Evolutionary conservation across 2,113 vertebrate genomes (phyloP), one percentile per base, ranked within the genome.

Genomic region (Lanius collurio): DNA sequence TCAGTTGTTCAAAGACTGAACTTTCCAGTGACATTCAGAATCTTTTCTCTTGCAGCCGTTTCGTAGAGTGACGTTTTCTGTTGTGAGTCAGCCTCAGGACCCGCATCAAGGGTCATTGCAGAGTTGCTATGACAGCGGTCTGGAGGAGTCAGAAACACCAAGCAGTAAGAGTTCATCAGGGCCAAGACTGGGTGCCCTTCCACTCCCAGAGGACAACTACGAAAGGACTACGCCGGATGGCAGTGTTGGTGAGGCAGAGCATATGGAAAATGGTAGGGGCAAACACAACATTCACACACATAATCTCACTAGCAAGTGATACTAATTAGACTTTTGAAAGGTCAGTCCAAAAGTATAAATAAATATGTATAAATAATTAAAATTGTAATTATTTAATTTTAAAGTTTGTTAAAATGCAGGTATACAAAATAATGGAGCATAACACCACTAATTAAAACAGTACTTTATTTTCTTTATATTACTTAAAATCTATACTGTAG

Each of bases 201-300:
- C 99, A 98, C 99, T 99, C 97, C 99, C 99, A 87, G 99, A 99
- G 98, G 99, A 99, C 99, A 99, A 99, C 99, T 99, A 99, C 98
- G 99, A 99, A 98, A 99, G 99, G 99, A 99, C 99, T 98, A 99
- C 99, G 98, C 99, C 99, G 98, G 99, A 99, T 99, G 99, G 99
- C 99, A 99, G 99, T 99, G 99, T 99, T 99, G 99, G 99, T 99
- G 99, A 99, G 99, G 99, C 99, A 99, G 99, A 99, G 98, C 99
- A 99, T 99, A 99, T 99, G 99, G 99, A 99, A 99, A 99, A 99
- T 99, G 99, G 99, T 99, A 99, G 99, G 99, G 99, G 98, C 99
- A 99, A 99, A 99, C 99, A 99, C 97, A 76, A 97, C 98, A 98
- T 95, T 89, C 97, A 98, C 98, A 98, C 97, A 98, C 97, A 97